Evolutionary conservation across 2,888 invertebrate genomes (phyloP).

Genomic region (Eledone cirrhosa): DNA sequence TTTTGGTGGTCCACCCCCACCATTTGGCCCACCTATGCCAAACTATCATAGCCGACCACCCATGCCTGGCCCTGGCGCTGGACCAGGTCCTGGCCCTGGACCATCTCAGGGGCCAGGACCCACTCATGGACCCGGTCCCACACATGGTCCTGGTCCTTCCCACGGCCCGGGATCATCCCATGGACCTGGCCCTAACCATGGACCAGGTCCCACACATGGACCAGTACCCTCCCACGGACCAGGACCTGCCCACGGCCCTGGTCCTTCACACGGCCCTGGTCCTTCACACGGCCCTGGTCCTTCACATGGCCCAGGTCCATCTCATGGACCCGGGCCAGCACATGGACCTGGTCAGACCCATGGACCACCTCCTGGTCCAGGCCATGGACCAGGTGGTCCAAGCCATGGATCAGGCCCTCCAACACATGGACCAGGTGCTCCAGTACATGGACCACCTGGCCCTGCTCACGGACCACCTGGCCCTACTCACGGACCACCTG

Average conservation of each 20-base stretch:
- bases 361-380: too few relatives aligned
- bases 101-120: slow-evolving; percentile 14
- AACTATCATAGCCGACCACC: slow-evolving; percentile 10
- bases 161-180: slow-evolving; percentile 10
- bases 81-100: slow-evolving; percentile 18
- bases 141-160: slow-evolving; percentile 23
- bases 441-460: slow-evolving; percentile 15
- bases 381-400: too few relatives aligned
- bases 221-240: too few relatives aligned
- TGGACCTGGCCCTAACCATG: slow-evolving; percentile 16
- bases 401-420: too few relatives aligned
- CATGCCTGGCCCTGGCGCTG: slow-evolving; percentile 23
- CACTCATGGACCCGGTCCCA: slow-evolving; percentile 4
- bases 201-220: too few relatives aligned
- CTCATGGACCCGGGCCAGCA: too few relatives aligned
- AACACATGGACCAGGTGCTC: background rate
- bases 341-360: too few relatives aligned
- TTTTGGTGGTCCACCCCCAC: slow-evolving; percentile 32
- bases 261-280: too few relatives aligned
- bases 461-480: slow-evolving; percentile 8
- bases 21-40: slow-evolving; percentile 26
- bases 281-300: too few relatives aligned
- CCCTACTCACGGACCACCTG: slow-evolving; percentile 23
- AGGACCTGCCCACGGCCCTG: too few relatives aligned
- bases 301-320: too few relatives aligned